Conservation (phyloP, 2,888 invertebrate genomes). For the Spodoptera picta region DNA sequence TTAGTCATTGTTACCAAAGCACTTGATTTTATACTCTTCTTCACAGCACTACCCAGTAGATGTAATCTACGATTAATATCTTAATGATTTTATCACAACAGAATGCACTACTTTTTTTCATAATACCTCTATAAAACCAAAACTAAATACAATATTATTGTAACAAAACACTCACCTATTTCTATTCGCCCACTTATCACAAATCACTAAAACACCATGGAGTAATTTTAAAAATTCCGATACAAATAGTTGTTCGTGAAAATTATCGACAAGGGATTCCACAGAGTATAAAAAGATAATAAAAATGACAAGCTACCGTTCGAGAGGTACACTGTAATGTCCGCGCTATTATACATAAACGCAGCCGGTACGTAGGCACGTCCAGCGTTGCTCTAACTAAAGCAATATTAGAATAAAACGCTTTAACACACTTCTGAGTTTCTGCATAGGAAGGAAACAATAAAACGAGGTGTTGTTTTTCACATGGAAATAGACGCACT, state of each 20-base stretch:
- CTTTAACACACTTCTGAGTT: constrained; percentile 25
- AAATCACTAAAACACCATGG: constrained; percentile 30
- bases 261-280: constrained; percentile 34
- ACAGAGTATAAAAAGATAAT: constrained; percentile 30
- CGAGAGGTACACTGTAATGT: constrained; percentile 22
- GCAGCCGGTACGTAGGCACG: constrained; percentile 16
- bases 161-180: not conserved
- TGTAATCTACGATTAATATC: too few species aligned
- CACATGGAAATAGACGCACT: constrained; percentile 6
- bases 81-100: too few species aligned
- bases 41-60: too few species aligned
- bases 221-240: constrained; percentile 6
- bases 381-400: constrained; percentile 15
- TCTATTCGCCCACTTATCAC: constrained; percentile 1
- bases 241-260: constrained; percentile 11
- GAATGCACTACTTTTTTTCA: not conserved
- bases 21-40: too few species aligned
- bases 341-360: constrained; percentile 31
- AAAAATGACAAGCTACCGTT: constrained; percentile 29
- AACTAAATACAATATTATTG: not conserved
- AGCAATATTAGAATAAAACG: constrained; percentile 9
- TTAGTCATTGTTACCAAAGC: constrained; percentile 10
- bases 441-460: constrained; percentile 28
- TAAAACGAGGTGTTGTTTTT: constrained; percentile 35
- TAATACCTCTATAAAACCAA: too few species aligned